These are phyloP conservation scores for Nemoura dubitans DNA, from an alignment of 2,888 invertebrate species.

Conservation along the genomic window DNA sequence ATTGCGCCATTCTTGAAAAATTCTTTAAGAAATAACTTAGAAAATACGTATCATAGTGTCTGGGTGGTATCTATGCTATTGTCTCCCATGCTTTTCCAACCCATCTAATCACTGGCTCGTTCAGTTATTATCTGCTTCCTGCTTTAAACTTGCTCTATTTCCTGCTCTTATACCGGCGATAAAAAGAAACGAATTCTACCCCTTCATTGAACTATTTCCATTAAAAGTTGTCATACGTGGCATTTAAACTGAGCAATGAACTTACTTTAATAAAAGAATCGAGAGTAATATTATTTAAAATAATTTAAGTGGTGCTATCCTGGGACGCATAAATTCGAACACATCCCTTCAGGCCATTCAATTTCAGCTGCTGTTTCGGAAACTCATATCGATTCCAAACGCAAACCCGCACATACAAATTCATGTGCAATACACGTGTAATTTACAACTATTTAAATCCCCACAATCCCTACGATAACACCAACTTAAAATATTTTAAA, in stretches of 20 bases:
- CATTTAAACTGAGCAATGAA: not conserved
- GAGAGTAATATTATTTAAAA: not conserved
- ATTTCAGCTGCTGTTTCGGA: not conserved
- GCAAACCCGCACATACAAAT: not conserved
- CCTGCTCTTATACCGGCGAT: not conserved
- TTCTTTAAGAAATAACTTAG: not conserved
- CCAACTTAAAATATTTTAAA: slow-evolving; percentile 1
- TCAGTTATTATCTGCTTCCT: slow-evolving; percentile 9
- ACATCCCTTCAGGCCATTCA: not conserved
- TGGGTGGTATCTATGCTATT: not conserved
- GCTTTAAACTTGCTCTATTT: not conserved
- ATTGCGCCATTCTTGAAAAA: not conserved
- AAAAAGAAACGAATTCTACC: not conserved
- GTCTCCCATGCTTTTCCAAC: not conserved
- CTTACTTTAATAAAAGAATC: not conserved
- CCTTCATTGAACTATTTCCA: not conserved
- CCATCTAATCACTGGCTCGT: not conserved
- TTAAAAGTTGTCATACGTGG: not conserved
- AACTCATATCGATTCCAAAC: not conserved
- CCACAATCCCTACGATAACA: not conserved
- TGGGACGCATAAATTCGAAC: not conserved
- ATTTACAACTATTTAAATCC: not conserved
- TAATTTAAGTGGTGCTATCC: not conserved
- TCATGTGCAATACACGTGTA: not conserved
- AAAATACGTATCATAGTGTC: not conserved